Percentiles rank a stretch among this genome's conserved stretches.
phyloP scores from a whole-genome alignment of 2,113 vertebrate genomes.

The Fregata magnificens region DNA sequence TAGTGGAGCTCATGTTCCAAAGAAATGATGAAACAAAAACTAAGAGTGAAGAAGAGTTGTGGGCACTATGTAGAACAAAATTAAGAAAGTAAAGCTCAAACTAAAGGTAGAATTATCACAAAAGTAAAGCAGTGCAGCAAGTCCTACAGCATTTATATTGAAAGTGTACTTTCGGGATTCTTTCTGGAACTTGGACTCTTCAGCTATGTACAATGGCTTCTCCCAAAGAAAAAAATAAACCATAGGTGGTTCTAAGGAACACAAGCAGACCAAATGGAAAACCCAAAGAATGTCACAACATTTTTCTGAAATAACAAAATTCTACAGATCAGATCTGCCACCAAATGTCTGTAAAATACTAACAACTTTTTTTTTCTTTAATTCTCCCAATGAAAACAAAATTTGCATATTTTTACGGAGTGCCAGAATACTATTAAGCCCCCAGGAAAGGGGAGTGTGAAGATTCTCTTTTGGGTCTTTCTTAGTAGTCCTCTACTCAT shows the following conservation, averaged over 20 bases:
- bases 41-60: background rate
- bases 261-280: background rate
- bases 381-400: background rate
- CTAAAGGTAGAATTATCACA: background rate
- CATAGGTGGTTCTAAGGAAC: background rate
- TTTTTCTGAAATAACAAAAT: background rate
- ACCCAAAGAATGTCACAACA: background rate
- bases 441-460: background rate
- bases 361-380: background rate
- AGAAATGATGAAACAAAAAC: background rate
- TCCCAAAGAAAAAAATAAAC: background rate
- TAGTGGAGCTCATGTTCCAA: background rate
- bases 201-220: rapidly evolving
- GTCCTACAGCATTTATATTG: background rate
- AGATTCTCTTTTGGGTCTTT: background rate
- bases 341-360: background rate
- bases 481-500: background rate
- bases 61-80: background rate
- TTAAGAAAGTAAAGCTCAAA: background rate
- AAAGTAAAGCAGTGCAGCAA: background rate
- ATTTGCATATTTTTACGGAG: rapidly evolving
- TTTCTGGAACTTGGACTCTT: background rate
- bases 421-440: background rate
- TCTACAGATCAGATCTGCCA: background rate
- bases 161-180: background rate